These are phyloP conservation scores for Merluccius polli DNA, from an alignment of 2,797 vertebrate genomes.

Conservation along the genomic window DNA sequence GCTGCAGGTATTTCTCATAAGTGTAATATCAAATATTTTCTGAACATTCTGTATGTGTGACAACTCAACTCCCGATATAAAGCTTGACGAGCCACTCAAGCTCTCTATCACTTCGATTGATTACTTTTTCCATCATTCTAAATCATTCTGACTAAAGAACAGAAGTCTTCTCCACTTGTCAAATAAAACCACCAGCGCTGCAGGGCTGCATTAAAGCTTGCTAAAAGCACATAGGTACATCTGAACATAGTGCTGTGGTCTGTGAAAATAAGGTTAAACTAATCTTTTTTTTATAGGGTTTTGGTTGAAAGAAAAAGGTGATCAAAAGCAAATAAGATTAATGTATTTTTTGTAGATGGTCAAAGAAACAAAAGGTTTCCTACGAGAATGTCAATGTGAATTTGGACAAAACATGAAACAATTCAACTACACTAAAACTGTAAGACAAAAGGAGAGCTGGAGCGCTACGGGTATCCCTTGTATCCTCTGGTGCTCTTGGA, in stretches of 20 bases:
- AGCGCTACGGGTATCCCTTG: too few relatives aligned
- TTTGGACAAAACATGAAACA: background rate
- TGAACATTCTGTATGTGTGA: constrained; percentile 1
- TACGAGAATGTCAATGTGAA: background rate
- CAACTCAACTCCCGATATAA: background rate
- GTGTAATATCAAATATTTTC: background rate
- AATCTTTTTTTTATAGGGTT: background rate
- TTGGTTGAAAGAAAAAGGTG: background rate
- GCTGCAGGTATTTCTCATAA: background rate
- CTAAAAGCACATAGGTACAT: background rate
- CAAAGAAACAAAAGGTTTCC: background rate
- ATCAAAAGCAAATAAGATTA: background rate
- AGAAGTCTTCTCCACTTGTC: background rate
- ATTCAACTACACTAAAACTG: background rate
- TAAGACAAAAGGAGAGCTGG: too few relatives aligned
- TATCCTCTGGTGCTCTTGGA: too few relatives aligned
- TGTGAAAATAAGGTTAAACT: background rate
- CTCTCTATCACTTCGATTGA: background rate
- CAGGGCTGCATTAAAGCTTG: background rate
- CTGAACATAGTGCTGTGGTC: background rate
- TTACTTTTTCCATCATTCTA: background rate
- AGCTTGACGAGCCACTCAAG: background rate
- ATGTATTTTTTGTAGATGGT: background rate
- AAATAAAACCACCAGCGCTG: background rate
- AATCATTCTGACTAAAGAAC: background rate